phyloP scores from a whole-genome alignment of 2,113 vertebrate genomes.

The Atherinomorus stipes region DNA sequence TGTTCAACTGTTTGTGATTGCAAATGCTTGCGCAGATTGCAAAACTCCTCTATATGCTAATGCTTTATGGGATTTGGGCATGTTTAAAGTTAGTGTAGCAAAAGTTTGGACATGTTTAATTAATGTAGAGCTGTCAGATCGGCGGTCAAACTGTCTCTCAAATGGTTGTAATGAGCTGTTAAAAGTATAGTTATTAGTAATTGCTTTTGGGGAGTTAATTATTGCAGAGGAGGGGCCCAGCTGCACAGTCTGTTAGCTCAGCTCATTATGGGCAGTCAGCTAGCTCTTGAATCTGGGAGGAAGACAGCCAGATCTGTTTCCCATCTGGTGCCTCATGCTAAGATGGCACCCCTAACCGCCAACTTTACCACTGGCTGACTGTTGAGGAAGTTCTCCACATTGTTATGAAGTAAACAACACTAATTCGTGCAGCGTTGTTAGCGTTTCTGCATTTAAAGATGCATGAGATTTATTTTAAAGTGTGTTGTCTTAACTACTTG shows the following conservation, averaged over 20 bases:
- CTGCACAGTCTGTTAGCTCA: constrained; percentile 65
- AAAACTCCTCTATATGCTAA: too few species aligned
- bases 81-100: not conserved
- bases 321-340: constrained; percentile 62
- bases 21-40: not conserved
- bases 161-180: constrained; percentile 40
- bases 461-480: constrained; percentile 11
- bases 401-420: constrained; percentile 19
- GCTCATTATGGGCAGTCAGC: constrained; percentile 68
- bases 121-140: not conserved
- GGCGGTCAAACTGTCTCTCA: constrained; percentile 13
- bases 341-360: constrained; percentile 30
- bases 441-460: not conserved
- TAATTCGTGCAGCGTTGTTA: constrained; percentile 1
- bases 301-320: constrained; percentile 60
- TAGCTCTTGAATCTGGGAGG: constrained; percentile 52
- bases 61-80: not conserved
- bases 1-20: constrained; percentile 7
- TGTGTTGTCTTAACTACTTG: not conserved
- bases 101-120: not conserved
- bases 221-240: constrained; percentile 66
- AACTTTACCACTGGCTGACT: constrained; percentile 26
- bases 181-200: constrained; percentile 52
- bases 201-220: constrained; percentile 55
- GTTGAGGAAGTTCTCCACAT: constrained; percentile 24